Base-by-base conservation (phyloP, 2,888 invertebrate genomes). In the Noctua pronuba region DNA sequence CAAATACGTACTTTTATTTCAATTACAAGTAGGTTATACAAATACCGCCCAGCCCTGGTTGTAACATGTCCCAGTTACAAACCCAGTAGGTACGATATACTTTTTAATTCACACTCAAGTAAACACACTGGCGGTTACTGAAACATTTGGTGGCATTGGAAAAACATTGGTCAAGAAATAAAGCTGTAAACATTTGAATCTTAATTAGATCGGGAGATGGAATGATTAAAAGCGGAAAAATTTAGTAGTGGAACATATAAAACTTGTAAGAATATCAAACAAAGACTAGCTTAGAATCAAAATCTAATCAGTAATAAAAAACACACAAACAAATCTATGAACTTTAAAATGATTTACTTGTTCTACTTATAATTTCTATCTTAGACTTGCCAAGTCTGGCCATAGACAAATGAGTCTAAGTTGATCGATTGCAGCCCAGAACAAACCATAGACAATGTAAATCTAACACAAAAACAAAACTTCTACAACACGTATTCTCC, bases 31-130 rank as follows among this genome's bases (percentile, higher is more conserved):
- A 38, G 21, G 0, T n/a, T 24, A 38, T 64, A 7, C 38, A 10
- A 60, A 60, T 1, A 60, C 31, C 1, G 21, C 7, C 16, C 65
- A 65, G 18, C 65, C 65, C 65, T 65, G 86, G 65, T 77, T 69
- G 67, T 75, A 55, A 72, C 76, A 60, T 79, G 73, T 71, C 65
- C 75, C 60, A 73, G 69, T 85, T 84, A 65, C 62, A 41, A 62
- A 35, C 6, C 46, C n/a, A 44, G 18, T 28, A 60, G 46, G 71
- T 28, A 60, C 52, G 71, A 74, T 85, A 76, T 75, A 76, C 62
- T 77, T 74, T 77, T 87, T 68, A 76, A 78, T 75, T 75, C 69
- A 76, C 41, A 69, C 28, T 18, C 44, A 52, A 72, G 46, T 80
- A 80, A 77, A 84, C 70, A 76, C 38, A 38, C 46, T 46, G 65